Conservation (phyloP, 2,113 vertebrate genomes). For the Hyla sarda region DNA sequence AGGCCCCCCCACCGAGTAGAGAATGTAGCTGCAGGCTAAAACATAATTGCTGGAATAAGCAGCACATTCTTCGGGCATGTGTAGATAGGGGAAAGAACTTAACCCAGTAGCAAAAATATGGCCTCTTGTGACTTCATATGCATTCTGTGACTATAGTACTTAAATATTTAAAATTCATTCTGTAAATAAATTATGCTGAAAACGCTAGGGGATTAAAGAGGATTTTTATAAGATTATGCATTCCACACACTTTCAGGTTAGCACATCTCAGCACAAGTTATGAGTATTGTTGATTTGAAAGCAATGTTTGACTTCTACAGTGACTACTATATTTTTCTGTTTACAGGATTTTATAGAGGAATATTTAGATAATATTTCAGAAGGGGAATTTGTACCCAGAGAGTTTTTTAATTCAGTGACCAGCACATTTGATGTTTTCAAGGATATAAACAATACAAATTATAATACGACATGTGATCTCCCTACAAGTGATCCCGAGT, state of each 20-base stretch:
- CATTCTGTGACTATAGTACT: not conserved
- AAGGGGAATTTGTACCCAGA: constrained; percentile 72
- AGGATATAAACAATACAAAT: constrained; percentile 69
- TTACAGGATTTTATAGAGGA: constrained; percentile 70
- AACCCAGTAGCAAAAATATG: constrained; percentile 32
- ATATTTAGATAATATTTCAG: constrained; percentile 66
- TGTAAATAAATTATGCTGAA: not conserved
- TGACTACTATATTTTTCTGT: constrained; percentile 60
- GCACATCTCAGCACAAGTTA: not conserved
- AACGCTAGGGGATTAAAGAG: no score
- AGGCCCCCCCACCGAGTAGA: constrained; percentile 15
- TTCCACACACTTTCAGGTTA: not conserved
- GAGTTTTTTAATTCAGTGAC: constrained; percentile 78
- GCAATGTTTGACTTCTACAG: not conserved
- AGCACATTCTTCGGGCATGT: constrained; percentile 35
- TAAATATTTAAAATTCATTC: constrained; percentile 26
- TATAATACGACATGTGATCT: constrained; percentile 73
- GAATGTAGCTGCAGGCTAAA: constrained; percentile 42
- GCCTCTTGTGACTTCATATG: constrained; percentile 23
- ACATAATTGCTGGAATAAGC: constrained; percentile 11
- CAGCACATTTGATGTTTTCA: constrained; percentile 77
- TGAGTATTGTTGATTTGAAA: not conserved
- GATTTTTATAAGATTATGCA: not conserved
- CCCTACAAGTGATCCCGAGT: constrained; percentile 70
- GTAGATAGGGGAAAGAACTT: constrained; percentile 46